Percentiles rank a stretch among this genome's conserved stretches.
Conservation (phyloP, 2,888 invertebrate genomes). For the Seira musarum region DNA sequence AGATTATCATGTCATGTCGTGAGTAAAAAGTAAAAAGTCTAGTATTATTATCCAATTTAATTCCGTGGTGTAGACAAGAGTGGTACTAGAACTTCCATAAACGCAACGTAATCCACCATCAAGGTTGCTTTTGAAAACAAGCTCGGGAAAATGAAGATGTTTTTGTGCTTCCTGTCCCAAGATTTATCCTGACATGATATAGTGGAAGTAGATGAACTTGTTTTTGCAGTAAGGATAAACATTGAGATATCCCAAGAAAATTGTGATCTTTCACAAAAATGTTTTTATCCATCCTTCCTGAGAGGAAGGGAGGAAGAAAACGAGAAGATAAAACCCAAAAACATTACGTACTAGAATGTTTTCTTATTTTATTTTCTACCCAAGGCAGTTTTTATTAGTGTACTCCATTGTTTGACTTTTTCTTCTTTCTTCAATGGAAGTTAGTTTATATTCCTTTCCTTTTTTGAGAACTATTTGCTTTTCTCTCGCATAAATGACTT, state of each 20-base stretch:
- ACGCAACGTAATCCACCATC: too few species aligned
- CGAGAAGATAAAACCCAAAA: not conserved
- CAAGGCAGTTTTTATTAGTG: not conserved
- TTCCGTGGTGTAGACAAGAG: not conserved
- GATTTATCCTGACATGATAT: not conserved
- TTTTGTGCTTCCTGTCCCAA: not conserved
- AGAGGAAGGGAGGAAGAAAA: not conserved
- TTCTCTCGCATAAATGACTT: constrained; percentile 7
- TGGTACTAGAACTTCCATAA: too few species aligned
- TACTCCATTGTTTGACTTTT: constrained; percentile 4
- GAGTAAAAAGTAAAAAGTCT: too few species aligned
- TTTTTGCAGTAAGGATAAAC: not conserved
- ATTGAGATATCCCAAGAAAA: not conserved
- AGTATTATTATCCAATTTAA: not conserved
- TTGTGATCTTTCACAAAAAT: not conserved
- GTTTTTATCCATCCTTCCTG: not conserved
- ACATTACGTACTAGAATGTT: not conserved
- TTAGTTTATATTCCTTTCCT: too few species aligned
- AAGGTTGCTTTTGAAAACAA: not conserved
- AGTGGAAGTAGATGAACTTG: not conserved
- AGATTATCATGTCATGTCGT: too few species aligned
- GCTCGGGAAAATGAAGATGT: not conserved
- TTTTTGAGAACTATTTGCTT: not conserved
- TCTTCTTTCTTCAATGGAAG: not conserved
- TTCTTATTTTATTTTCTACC: not conserved